A percentile compares a stretch with the other conserved stretches of the same genome.
Conservation (phyloP, 2,888 invertebrate species). For the Embidobia sp. region DNA sequence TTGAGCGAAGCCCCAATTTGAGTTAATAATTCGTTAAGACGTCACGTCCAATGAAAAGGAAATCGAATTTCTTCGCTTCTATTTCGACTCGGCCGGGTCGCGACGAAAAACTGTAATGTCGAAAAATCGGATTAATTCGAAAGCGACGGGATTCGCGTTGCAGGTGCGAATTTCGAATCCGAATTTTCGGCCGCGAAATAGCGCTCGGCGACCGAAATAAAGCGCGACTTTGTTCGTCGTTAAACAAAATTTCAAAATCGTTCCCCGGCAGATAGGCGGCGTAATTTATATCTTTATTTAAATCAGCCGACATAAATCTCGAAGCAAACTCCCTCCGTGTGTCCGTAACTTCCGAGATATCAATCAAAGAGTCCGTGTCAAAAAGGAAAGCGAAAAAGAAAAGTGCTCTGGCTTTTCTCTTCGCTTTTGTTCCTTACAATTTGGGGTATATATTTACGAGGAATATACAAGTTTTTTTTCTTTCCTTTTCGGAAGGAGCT, state of each 20-base stretch:
- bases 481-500: too few relatives aligned
- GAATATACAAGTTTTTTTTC: too few relatives aligned
- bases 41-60: conserved; percentile 39
- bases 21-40: conserved; percentile 43
- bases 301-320: conserved; percentile 44
- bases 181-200: too few relatives aligned
- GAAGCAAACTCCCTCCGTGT: conserved; percentile 23
- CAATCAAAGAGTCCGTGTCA: conserved; percentile 38
- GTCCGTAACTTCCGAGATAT: conserved; percentile 44
- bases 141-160: too few relatives aligned
- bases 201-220: too few relatives aligned
- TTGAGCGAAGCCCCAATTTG: conserved; percentile 31
- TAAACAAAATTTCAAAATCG: conserved; percentile 18
- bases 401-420: too few relatives aligned
- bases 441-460: too few relatives aligned
- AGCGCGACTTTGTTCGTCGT: too few relatives aligned
- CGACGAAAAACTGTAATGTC: conserved; percentile 14
- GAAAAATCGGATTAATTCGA: conserved; percentile 18
- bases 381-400: neutral
- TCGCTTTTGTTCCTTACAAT: too few relatives aligned
- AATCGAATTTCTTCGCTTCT: conserved; percentile 35
- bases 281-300: conserved; percentile 51
- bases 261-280: conserved; percentile 27
- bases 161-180: too few relatives aligned
- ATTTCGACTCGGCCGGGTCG: conserved; percentile 14